Base-by-base conservation (phyloP, 2,888 invertebrate genomes). In the Polyploca ridens region DNA sequence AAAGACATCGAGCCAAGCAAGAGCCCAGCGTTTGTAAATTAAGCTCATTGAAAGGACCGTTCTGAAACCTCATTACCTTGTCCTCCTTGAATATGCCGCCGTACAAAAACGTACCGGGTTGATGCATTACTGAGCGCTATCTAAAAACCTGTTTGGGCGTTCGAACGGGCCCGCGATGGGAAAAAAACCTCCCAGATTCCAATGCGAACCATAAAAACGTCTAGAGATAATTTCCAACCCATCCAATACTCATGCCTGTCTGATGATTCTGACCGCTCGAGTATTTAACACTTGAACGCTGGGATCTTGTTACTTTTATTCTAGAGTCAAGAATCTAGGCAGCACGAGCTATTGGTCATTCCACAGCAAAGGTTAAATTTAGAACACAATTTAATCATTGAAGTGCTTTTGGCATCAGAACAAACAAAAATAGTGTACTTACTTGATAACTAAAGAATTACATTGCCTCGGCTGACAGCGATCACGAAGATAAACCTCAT, bases 101-200 rank as follows among this genome's bases (percentile, higher is more conserved):
- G 82, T 84, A 91, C 87, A 93, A 93, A 93, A 93, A 92, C 89
- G 81, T 77, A 87, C 80, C 87, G 83, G 83, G 86, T 89, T 93
- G 94, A 94, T 94, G 92, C 93, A 93, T 93, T 93, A 90, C 92
- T 83, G 90, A 88, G 89, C 91, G 91, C 92, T 93, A 93, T 93
- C 93, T 92, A 89, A 93, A 92, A 94, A 93, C 94, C 93, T 87
- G 93, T 94, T 93, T 90, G 86, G 90, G 86, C 86, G 85, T 89
- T 85, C 87, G 87, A 89, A 87, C 88, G 88, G 87, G 84, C 84
- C 86, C 78, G 84, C 84, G 85, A 88, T 90, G 90, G 90, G 88
- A 89, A 93, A 94, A 89, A 88, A 93, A 90, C 83, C 82, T 86
- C 83, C 89, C 90, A 91, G 91, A 93, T 93, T 93, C 93, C 94